Evolutionary conservation across 2,888 invertebrate species (phyloP).

Genomic region (Boloria euphrosyne): DNA sequence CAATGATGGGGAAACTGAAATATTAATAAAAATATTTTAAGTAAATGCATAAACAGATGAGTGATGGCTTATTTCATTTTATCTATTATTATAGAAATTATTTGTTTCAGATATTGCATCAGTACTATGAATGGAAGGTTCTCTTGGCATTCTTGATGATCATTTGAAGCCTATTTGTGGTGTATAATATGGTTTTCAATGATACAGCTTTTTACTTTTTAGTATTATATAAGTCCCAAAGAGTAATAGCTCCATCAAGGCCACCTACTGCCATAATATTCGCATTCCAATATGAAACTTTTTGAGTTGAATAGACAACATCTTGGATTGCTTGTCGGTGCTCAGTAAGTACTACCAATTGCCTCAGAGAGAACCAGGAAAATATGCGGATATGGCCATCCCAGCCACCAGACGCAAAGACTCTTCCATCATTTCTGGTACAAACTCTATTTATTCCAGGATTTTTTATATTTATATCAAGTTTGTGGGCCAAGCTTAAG

Average conservation of each 20-base stretch:
- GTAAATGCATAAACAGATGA: slow-evolving; percentile 7
- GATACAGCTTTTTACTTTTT: slow-evolving; percentile 50
- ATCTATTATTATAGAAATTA: slow-evolving; percentile 16
- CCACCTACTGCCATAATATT: slow-evolving; percentile 90
- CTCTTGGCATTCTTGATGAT: neutral
- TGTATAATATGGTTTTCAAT: neutral
- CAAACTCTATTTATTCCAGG: slow-evolving; percentile 87
- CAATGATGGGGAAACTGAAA: slow-evolving; percentile 12
- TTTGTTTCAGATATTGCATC: slow-evolving; percentile 3
- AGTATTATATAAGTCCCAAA: slow-evolving; percentile 90
- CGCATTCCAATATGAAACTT: slow-evolving; percentile 86
- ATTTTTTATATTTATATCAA: slow-evolving; percentile 86
- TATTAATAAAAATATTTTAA: neutral
- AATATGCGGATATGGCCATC: slow-evolving; percentile 89
- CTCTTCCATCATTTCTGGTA: slow-evolving; percentile 86
- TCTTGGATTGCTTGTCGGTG: slow-evolving; percentile 88
- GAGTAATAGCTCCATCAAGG: slow-evolving; percentile 88
- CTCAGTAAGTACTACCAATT: slow-evolving; percentile 87
- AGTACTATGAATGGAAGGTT: slow-evolving; percentile 9
- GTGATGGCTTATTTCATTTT: slow-evolving; percentile 2
- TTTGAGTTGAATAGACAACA: slow-evolving; percentile 85
- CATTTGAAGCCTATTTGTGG: neutral
- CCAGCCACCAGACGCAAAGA: slow-evolving; percentile 89
- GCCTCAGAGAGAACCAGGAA: slow-evolving; percentile 89
- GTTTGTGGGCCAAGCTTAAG: slow-evolving; percentile 80